Conservation (phyloP, 1,140 invertebrate genomes). For the Chlorops oryzae region DNA sequence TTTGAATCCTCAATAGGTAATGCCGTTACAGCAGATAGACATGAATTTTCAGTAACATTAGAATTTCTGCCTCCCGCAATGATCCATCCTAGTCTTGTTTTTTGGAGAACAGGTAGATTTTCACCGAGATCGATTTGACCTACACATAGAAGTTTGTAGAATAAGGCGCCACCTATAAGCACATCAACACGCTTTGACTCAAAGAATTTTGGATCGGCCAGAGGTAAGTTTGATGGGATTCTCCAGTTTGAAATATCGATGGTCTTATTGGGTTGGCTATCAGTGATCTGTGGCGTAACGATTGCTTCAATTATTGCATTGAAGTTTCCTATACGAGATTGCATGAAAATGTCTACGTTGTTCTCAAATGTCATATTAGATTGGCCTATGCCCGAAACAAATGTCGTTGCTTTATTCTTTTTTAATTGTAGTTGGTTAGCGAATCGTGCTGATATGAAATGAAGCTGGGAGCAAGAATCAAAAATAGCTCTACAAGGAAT, state of each 20-base stretch:
- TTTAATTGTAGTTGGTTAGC: conserved; percentile 3
- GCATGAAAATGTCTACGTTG: background rate
- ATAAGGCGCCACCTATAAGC: conserved; percentile 25
- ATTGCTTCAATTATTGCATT: background rate
- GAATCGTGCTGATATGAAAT: conserved; percentile 7
- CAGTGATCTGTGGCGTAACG: conserved; percentile 4
- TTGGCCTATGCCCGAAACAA: conserved; percentile 5
- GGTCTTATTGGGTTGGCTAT: conserved; percentile 6
- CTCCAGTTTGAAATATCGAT: conserved; percentile 1
- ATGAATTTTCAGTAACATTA: background rate
- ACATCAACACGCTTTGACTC: conserved; percentile 21
- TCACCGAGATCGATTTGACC: conserved; percentile 26
- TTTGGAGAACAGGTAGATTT: conserved; percentile 30
- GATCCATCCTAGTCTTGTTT: conserved; percentile 35
- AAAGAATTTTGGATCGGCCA: conserved; percentile 26
- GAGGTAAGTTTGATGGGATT: conserved; percentile 16
- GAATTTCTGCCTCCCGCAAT: conserved; percentile 15
- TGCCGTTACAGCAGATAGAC: background rate
- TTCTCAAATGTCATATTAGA: conserved; percentile 3
- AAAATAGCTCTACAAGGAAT: conserved; percentile 8
- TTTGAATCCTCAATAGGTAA: background rate
- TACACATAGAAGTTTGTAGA: conserved; percentile 14
- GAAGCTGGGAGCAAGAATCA: conserved; percentile 6
- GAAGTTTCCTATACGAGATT: background rate
- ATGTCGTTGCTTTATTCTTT: background rate